These are phyloP conservation scores for Limnothrissa miodon DNA, from an alignment of 2,113 vertebrate species.

Conservation along the genomic window DNA sequence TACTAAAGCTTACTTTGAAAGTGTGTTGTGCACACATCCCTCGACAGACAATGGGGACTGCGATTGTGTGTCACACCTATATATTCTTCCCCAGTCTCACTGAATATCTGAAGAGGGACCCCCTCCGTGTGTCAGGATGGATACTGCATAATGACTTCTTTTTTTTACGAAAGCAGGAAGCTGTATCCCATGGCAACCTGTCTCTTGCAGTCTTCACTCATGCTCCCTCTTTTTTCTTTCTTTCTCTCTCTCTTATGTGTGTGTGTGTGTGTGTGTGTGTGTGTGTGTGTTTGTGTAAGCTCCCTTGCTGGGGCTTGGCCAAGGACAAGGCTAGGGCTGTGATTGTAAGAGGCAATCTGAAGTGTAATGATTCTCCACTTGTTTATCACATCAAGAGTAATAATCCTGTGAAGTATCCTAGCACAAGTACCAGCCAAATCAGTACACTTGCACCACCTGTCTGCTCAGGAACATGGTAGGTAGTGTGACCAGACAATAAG, in stretches of 20 bases:
- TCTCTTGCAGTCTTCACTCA: background rate
- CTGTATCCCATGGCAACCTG: slow-evolving; percentile 2
- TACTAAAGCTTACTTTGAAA: background rate
- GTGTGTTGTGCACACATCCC: background rate
- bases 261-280: slow-evolving; percentile 18
- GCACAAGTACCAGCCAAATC: background rate
- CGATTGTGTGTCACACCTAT: background rate
- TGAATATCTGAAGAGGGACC: background rate
- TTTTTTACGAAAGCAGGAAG: background rate
- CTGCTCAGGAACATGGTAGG: background rate
- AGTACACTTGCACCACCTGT: background rate
- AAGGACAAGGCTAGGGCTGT: background rate
- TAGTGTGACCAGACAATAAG: background rate
- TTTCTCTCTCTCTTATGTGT: slow-evolving; percentile 22
- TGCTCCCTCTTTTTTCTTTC: background rate
- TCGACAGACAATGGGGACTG: background rate
- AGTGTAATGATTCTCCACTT: background rate
- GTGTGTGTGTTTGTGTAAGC: background rate
- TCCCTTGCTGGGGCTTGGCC: background rate
- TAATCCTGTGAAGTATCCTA: background rate
- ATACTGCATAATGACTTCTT: background rate
- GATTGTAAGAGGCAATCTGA: background rate
- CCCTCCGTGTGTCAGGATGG: background rate
- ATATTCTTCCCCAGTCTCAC: background rate
- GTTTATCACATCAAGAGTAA: background rate